Evolutionary conservation across 2,113 vertebrate species (phyloP).

Genomic region (Forbesichthys agassizii): DNA sequence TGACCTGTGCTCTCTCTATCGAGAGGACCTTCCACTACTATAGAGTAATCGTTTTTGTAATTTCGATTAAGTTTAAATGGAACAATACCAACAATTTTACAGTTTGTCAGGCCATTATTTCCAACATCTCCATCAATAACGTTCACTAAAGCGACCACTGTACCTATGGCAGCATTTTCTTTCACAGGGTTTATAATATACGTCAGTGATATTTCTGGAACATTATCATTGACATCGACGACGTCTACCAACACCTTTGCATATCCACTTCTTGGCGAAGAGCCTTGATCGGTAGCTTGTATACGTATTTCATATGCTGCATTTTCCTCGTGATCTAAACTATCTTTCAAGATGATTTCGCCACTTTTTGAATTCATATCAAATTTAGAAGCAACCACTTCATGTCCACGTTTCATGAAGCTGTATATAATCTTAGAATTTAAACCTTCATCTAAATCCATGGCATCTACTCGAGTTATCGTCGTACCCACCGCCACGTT

Average conservation of each 20-base stretch:
- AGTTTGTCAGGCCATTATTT: constrained; percentile 77
- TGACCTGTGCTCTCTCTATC: constrained; percentile 78
- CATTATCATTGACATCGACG: constrained; percentile 85
- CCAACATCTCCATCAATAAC: constrained; percentile 82
- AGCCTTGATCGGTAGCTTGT: constrained; percentile 59
- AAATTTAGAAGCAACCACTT: constrained; percentile 71
- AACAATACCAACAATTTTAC: constrained; percentile 65
- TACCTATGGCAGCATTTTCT: constrained; percentile 78
- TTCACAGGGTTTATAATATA: constrained; percentile 78
- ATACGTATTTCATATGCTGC: constrained; percentile 60
- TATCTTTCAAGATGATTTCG: constrained; percentile 70
- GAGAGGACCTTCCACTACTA: constrained; percentile 76
- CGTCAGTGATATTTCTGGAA: constrained; percentile 81
- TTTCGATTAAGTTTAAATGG: constrained; percentile 83
- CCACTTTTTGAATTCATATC: constrained; percentile 70
- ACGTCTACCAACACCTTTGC: constrained; percentile 84
- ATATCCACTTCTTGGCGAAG: constrained; percentile 57
- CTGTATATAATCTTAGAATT: constrained; percentile 64
- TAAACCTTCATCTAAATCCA: constrained; percentile 75
- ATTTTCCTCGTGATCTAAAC: constrained; percentile 76
- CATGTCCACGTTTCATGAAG: constrained; percentile 60
- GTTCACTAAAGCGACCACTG: constrained; percentile 82
- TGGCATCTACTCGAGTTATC: constrained; percentile 68
- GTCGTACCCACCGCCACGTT: constrained; percentile 54
- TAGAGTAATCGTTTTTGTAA: constrained; percentile 85